phyloP scores from a whole-genome alignment of 2,113 vertebrate genomes.

The Amphiprion percula region DNA sequence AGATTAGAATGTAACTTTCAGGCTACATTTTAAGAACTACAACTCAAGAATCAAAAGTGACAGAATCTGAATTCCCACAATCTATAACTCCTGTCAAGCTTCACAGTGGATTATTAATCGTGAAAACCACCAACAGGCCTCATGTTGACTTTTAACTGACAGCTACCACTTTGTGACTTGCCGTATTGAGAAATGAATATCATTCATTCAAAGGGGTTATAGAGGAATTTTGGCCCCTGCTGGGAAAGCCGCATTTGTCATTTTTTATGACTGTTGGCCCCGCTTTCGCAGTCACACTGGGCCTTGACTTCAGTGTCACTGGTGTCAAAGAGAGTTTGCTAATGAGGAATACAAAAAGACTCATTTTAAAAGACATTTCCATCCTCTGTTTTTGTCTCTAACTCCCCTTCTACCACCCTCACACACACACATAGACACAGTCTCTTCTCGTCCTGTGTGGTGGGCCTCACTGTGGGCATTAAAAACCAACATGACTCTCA shows the following conservation, averaged over 20 bases:
- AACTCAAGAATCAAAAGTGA: conserved; percentile 23
- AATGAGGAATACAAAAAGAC: conserved; percentile 68
- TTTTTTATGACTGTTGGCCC: conserved; percentile 47
- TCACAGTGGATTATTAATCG: conserved; percentile 21
- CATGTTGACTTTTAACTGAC: conserved; percentile 38
- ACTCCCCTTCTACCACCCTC: background rate
- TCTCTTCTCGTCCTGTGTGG: conserved; percentile 10
- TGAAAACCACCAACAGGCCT: conserved; percentile 19
- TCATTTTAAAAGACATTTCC: conserved; percentile 46
- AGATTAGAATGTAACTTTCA: background rate
- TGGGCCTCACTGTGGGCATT: conserved; percentile 24
- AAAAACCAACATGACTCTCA: conserved; percentile 41
- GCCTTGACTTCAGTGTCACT: conserved; percentile 63
- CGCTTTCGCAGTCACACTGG: conserved; percentile 39
- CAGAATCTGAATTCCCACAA: conserved; percentile 11
- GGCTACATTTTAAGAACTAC: background rate
- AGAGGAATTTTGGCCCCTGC: conserved; percentile 31
- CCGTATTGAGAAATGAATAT: conserved; percentile 11
- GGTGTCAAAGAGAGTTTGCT: conserved; percentile 60
- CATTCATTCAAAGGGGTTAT: conserved; percentile 32
- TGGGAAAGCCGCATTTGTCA: conserved; percentile 34
- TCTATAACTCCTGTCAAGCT: conserved; percentile 3
- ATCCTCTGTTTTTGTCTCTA: conserved; percentile 1
- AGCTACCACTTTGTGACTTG: conserved; percentile 22
- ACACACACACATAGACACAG: background rate